Conservation (phyloP, 2,888 invertebrate species). For the Tubulanus polymorphus region DNA sequence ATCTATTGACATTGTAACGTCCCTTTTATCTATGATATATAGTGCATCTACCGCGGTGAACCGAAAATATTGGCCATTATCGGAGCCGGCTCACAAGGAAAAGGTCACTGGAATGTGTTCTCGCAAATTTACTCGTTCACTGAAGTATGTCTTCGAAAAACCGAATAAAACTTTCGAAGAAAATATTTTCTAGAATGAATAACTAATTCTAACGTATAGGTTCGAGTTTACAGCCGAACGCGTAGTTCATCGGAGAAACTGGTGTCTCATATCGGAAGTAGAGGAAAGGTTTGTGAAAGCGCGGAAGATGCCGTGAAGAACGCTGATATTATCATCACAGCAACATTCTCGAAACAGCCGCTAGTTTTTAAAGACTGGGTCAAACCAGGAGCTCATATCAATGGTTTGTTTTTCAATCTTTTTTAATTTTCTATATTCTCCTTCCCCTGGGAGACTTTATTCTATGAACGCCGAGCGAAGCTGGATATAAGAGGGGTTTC, state of each 20-base stretch:
- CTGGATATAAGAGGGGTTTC: no score
- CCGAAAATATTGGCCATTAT: constrained; percentile 42
- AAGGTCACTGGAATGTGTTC: constrained; percentile 45
- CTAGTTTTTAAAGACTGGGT: constrained; percentile 58
- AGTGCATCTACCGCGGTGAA: no score
- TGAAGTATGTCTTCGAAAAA: no score
- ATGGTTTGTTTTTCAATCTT: constrained; percentile 60
- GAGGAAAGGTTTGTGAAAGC: constrained; percentile 37
- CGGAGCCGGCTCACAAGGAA: constrained; percentile 50
- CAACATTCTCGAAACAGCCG: constrained; percentile 58
- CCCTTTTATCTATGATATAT: no score
- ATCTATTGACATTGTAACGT: no score
- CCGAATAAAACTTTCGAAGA: no score
- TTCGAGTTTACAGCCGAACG: constrained; percentile 60
- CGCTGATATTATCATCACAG: constrained; percentile 64
- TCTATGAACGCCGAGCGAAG: no score
- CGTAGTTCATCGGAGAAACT: constrained; percentile 42
- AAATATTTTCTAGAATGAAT: no score
- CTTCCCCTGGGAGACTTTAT: no score
- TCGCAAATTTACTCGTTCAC: constrained; percentile 32
- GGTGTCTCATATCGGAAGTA: constrained; percentile 42
- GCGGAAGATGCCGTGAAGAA: constrained; percentile 57
- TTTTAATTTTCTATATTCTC: no score
- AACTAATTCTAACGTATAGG: constrained; percentile 30
- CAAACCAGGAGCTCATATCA: constrained; percentile 61